Evolutionary conservation across 2,113 vertebrate genomes (phyloP).

Genomic region (Hiodon alosoides): DNA sequence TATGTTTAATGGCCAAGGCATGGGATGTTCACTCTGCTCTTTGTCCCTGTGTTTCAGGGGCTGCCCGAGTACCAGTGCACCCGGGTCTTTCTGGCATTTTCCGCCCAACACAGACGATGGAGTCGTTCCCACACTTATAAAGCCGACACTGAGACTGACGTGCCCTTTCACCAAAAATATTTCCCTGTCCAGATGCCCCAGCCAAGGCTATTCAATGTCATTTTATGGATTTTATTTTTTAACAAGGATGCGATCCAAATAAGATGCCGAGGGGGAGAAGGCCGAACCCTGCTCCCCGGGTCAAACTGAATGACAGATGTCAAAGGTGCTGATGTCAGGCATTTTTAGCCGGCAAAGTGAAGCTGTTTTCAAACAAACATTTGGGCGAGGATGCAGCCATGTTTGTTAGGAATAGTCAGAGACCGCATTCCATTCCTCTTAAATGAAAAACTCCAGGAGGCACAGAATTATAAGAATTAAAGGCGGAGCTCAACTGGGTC

Average conservation of each 20-base stretch:
- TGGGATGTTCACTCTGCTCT: neutral
- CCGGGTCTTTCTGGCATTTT: neutral
- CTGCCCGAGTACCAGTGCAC: neutral
- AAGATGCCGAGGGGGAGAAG: neutral
- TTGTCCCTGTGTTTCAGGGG: constrained; percentile 16
- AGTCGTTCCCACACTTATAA: constrained; percentile 3
- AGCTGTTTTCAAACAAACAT: neutral
- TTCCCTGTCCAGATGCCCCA: neutral
- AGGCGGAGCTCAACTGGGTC: neutral
- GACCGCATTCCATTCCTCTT: neutral
- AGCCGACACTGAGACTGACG: neutral
- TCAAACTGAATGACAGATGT: constrained; percentile 8
- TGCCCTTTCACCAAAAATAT: constrained; percentile 16
- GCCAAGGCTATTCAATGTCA: constrained; percentile 4
- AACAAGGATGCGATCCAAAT: neutral
- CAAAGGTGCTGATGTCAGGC: neutral
- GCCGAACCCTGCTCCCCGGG: neutral
- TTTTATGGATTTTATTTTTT: constrained; percentile 5
- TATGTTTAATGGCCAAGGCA: too few species aligned
- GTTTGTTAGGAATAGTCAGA: neutral
- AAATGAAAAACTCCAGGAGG: neutral
- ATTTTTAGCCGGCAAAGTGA: neutral
- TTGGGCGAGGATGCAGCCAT: neutral
- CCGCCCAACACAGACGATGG: neutral
- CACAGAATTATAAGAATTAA: neutral